These are phyloP conservation scores for Synergus japonicus DNA, from an alignment of 2,888 invertebrate genomes.

Conservation along the genomic window DNA sequence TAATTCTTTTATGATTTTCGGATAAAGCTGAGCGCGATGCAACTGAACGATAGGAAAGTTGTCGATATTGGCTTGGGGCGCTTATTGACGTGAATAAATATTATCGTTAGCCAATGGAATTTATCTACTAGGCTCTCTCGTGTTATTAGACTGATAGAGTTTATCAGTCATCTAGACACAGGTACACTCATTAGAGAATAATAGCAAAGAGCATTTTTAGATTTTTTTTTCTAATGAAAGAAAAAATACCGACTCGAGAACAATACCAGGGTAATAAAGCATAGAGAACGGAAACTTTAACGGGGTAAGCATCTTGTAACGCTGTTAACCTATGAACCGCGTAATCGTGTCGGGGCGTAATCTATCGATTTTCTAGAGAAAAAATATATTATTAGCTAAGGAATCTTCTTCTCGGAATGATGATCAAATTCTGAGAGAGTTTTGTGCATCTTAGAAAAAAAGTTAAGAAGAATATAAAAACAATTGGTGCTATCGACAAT, in stretches of 20 bases:
- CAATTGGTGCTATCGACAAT: too few relatives aligned
- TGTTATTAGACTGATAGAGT: slow-evolving; percentile 38
- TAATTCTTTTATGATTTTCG: not conserved
- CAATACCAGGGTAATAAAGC: slow-evolving; percentile 40
- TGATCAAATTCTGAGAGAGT: not conserved
- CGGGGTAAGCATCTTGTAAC: slow-evolving; percentile 36
- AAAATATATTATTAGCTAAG: not conserved
- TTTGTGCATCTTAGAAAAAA: not conserved
- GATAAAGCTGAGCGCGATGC: slow-evolving; percentile 2
- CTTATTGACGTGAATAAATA: slow-evolving; percentile 35
- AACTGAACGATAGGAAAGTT: slow-evolving; percentile 11
- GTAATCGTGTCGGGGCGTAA: slow-evolving; percentile 37
- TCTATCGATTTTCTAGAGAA: slow-evolving; percentile 27
- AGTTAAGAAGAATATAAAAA: not conserved
- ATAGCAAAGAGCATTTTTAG: slow-evolving; percentile 17
- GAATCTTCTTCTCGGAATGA: not conserved
- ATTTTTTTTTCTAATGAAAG: not conserved
- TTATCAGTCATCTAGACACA: slow-evolving; percentile 36
- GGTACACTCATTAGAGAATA: slow-evolving; percentile 39
- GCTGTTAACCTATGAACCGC: slow-evolving; percentile 34
- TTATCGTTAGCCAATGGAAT: slow-evolving; percentile 32
- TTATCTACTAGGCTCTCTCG: slow-evolving; percentile 35
- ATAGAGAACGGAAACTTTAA: slow-evolving; percentile 39
- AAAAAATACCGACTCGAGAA: slow-evolving; percentile 29
- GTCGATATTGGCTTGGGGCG: slow-evolving; percentile 27